Evolutionary conservation across 2,888 invertebrate species (phyloP).

Genomic region (Agrochola circellaris): DNA sequence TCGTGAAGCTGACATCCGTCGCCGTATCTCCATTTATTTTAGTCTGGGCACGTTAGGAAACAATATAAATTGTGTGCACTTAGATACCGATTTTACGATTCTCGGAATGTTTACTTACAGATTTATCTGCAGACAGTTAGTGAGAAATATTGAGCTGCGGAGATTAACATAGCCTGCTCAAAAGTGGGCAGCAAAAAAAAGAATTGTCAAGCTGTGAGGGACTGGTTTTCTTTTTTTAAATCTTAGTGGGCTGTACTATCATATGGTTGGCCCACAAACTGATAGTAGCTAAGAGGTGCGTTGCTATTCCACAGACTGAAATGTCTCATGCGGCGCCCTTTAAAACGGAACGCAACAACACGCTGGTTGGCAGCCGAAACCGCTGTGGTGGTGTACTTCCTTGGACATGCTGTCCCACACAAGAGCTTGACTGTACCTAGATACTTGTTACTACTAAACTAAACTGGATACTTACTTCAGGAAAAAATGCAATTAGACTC

Average conservation of each 20-base stretch:
- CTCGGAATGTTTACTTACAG: slow-evolving; percentile 42
- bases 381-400: too few species aligned
- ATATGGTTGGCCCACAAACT: background rate
- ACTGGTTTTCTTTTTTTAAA: too few species aligned
- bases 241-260: too few species aligned
- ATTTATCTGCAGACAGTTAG: slow-evolving; percentile 33
- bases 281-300: too few species aligned
- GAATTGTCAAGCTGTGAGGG: background rate
- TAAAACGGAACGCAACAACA: background rate
- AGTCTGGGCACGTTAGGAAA: slow-evolving; percentile 7
- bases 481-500: slow-evolving; percentile 22
- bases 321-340: background rate
- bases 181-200: background rate
- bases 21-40: slow-evolving; percentile 33
- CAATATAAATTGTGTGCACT: slow-evolving; percentile 42
- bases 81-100: slow-evolving; percentile 33
- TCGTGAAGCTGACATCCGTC: slow-evolving; percentile 28
- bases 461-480: background rate
- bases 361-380: background rate
- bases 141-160: slow-evolving; percentile 24
- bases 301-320: background rate
- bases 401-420: too few species aligned
- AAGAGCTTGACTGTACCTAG: background rate
- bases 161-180: slow-evolving; percentile 1
- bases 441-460: background rate